Evolutionary conservation across 1,140 invertebrate genomes (phyloP), one percentile per base, ranked within the genome.

Genomic region (Aphelinus atriplicis): DNA sequence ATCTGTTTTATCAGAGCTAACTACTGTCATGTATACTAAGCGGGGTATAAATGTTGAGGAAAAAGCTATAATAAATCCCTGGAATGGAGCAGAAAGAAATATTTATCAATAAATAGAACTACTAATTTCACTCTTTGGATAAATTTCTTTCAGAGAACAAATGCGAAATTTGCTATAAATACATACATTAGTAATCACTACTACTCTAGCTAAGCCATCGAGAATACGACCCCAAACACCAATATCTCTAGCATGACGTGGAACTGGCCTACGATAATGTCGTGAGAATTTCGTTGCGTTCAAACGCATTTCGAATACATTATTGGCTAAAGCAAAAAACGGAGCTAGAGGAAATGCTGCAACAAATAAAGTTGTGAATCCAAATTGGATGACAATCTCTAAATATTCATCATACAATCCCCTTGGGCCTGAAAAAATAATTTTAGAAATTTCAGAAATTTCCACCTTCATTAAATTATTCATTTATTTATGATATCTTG

Each of bases 51-150:
- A 97, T 81, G 99, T 97, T 0, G 97, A 99, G 2, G 98, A 99
- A 88, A 99, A 99, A 55, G 98, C 98, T 83, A 99, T 99, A 66
- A 99, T 97, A 81, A 98, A 97, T 65, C 95, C 98, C 97, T 98
- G 84, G 87, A 87, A 83, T 88, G 89, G 73, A 82, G 77, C 56
- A n/a, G 26, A 58, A 60, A 62, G 46, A 43, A 65, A 26, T 47
- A 51, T 53, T 60, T 51, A 70, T 1, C 7, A 6, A 10, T n/a
- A 62, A 9, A 42, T 43, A 9, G 10, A 64, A 50, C n/a, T 48
- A n/a, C 4, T 26, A 26, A 26, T 26, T 26, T 26, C 26, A 26
- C 26, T 26, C 26, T 26, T 26, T 26, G 26, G 26, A 26, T 26
- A 26, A 26, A 26, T 65, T 46, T 58, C 56, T 60, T 42, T 64